Base-by-base conservation (phyloP, 2,113 vertebrate species). In the Atractosteus spatula region DNA sequence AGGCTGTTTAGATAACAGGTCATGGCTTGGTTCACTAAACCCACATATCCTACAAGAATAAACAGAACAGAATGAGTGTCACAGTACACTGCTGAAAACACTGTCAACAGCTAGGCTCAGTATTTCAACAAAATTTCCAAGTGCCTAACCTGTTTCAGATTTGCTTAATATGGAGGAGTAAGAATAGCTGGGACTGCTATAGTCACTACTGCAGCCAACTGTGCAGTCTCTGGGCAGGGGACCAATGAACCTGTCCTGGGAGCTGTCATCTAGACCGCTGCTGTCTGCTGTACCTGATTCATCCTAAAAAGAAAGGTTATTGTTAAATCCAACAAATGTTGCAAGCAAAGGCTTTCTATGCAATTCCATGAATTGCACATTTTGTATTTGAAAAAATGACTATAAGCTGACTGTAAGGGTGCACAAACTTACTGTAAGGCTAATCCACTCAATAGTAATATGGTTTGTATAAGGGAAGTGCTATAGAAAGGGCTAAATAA, bases 1-100 rank as follows among this genome's bases (percentile, higher is more conserved):
- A 99, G 94, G 87, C 97, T 99, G 89, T 99, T 99, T 87, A 99
- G 86, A 87, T 99, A 99, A 84, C 97, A 99, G 72, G 97, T 99
- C 97, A 99, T 99, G 56, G 97, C 97, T 84, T 99, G 97, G 87
- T 99, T 99, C 82, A 99, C 97, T 84, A 99, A 88, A 68, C 97
- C 97, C 73, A 99, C 97, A 55, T 99, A 99, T 77, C 97, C 97
- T 99, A 86, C 17, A 87, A 80, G 57, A 56, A 77, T 0, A 74
- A 7, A 57, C 71, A 79, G 61, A 71, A 29, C 61, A 81, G 3
- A 78, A 10, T 64, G 8, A 73, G 29, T 56, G 44, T 44, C 16
- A 17, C 41, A 55, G 4, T 41, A 62, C 2, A 12, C 14, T 12
- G 2, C 3, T 3, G 12, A 8, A 54, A 12, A 42, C 14, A 45